Percentiles rank a stretch among this genome's conserved stretches.
Evolutionary conservation across 2,797 vertebrate genomes (phyloP).

Genomic region (Syngnathus rostellatus): DNA sequence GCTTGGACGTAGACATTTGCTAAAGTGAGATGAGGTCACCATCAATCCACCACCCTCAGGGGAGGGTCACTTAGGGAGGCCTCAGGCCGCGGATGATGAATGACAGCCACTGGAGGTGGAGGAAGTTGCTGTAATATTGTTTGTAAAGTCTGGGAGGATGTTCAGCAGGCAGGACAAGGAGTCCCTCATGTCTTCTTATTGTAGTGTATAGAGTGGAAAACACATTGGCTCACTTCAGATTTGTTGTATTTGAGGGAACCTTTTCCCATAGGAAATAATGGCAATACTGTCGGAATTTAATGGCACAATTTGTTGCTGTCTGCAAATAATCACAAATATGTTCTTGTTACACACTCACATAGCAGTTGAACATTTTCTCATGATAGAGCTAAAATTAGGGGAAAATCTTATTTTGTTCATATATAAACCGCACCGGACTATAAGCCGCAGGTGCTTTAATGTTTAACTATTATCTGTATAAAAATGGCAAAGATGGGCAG

Average conservation of each 20-base stretch:
- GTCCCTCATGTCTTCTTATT: conserved; percentile 4
- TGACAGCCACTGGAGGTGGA: conserved; percentile 23
- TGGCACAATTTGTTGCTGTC: too few relatives aligned
- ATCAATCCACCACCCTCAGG: conserved; percentile 54
- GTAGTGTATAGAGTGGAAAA: not conserved
- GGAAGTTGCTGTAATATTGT: conserved; percentile 47
- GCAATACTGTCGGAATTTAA: not conserved
- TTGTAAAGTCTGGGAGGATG: conserved; percentile 23
- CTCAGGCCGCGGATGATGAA: conserved; percentile 49
- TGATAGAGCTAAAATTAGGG: too few relatives aligned
- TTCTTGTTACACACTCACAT: too few relatives aligned
- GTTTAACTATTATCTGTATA: too few relatives aligned
- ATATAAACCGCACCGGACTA: too few relatives aligned
- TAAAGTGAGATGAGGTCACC: conserved; percentile 52
- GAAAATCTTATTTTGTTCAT: too few relatives aligned
- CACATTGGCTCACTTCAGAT: not conserved
- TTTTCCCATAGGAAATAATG: not conserved
- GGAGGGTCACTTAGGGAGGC: conserved; percentile 28
- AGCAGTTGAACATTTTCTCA: too few relatives aligned
- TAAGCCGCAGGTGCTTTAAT: too few relatives aligned
- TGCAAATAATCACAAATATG: too few relatives aligned
- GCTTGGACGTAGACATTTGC: conserved; percentile 19
- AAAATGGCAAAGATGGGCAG: too few relatives aligned
- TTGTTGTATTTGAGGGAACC: not conserved
- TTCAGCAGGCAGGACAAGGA: conserved; percentile 9